Evolutionary conservation across 1,140 invertebrate genomes (phyloP).

Genomic region (Lerema accius): DNA sequence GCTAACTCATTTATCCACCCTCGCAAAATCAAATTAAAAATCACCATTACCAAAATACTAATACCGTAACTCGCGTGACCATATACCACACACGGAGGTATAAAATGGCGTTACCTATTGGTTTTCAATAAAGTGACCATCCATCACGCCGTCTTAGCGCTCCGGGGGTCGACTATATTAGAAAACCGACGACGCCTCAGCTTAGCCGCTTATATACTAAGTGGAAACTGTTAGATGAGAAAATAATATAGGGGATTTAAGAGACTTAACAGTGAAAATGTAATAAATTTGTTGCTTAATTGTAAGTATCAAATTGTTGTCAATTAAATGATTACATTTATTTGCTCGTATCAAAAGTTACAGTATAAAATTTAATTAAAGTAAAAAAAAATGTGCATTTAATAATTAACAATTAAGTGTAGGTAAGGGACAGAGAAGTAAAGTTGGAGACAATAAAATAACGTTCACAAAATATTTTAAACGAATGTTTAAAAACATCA

Average conservation of each 20-base stretch:
- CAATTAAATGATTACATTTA: too few relatives aligned
- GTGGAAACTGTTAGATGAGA: constrained; percentile 20
- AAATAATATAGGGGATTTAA: constrained; percentile 22
- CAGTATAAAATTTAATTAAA: too few relatives aligned
- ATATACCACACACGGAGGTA: constrained; percentile 53
- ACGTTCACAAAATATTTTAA: too few relatives aligned
- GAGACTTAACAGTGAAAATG: too few relatives aligned
- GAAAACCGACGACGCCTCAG: constrained; percentile 65
- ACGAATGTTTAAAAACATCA: too few relatives aligned
- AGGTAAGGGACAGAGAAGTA: too few relatives aligned
- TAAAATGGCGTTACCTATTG: constrained; percentile 58
- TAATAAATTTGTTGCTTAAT: too few relatives aligned
- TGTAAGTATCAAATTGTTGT: too few relatives aligned
- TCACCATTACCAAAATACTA: constrained; percentile 38
- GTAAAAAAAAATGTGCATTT: too few relatives aligned
- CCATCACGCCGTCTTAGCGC: constrained; percentile 73
- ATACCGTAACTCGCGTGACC: constrained; percentile 63
- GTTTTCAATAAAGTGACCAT: constrained; percentile 78
- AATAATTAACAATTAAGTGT: too few relatives aligned
- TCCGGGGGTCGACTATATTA: constrained; percentile 77
- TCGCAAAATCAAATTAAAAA: constrained; percentile 44
- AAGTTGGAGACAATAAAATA: too few relatives aligned
- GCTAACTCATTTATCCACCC: constrained; percentile 12
- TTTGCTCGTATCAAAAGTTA: too few relatives aligned
- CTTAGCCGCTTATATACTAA: constrained; percentile 35